Conservation (phyloP, 1,140 invertebrate genomes). For the Laupala kohalensis region DNA sequence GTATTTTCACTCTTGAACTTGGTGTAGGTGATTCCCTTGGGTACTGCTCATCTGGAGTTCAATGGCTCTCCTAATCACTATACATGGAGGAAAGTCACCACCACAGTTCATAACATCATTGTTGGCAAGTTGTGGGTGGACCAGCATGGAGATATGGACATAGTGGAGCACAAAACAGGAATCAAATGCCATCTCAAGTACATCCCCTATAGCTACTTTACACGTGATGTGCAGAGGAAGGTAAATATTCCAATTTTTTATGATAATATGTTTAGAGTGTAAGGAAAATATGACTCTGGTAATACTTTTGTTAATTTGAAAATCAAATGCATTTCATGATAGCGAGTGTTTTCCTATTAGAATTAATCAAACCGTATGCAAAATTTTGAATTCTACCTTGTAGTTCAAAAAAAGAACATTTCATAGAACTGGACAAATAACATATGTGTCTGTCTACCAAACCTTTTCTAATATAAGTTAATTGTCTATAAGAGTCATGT, state of each 20-base stretch:
- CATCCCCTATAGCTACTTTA: conserved; percentile 96
- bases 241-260: conserved; percentile 28
- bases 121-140: conserved; percentile 99
- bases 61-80: conserved; percentile 64
- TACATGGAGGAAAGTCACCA: conserved; percentile 93
- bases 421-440: too few species aligned
- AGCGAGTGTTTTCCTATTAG: neutral
- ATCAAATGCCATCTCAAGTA: conserved; percentile 93
- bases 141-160: conserved; percentile 98
- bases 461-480: too few species aligned
- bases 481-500: too few species aligned
- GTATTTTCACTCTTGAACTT: too few species aligned
- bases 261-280: too few species aligned
- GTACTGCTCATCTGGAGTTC: conserved; percentile 72
- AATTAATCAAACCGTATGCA: neutral
- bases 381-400: neutral
- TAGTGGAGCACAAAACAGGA: conserved; percentile 73
- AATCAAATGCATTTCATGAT: too few species aligned
- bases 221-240: conserved; percentile 75
- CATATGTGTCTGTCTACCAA: too few species aligned
- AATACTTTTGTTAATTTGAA: too few species aligned
- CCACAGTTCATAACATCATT: conserved; percentile 98
- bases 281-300: too few species aligned
- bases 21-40: conserved; percentile 69
- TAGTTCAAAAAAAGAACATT: too few species aligned